Evolutionary conservation across 53 echinoderm and acorn worm genomes (phyloP), one percentile per base, ranked within the genome.

Genomic region (Mesocentrotus franciscanus): DNA sequence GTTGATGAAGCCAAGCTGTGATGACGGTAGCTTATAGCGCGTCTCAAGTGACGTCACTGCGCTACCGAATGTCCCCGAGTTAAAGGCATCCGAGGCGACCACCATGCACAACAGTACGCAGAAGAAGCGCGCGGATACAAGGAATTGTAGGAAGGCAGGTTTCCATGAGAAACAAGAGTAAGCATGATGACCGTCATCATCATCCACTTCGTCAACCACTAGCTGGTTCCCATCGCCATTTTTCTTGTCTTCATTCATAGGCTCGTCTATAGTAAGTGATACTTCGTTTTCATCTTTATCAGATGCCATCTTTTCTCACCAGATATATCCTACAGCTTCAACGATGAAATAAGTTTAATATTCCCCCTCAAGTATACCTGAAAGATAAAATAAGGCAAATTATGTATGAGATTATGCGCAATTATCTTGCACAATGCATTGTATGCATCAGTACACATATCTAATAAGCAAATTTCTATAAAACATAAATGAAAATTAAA

Each of bases 1-100:
- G 42, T 93, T 95, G 91, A 97, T 95, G 60, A 96, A 94, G 9
- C 97, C 97, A 4, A 97, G 94, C 78, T 97, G 85, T 0, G 96
- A 96, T 8, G 97, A 95, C 36, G 74, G 97, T 34, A 97, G 95
- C 90, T 96, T 93, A 71, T 97, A 97, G 26, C 97, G 96, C 20
- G 96, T 96, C 94, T 97, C 97, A 49, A 97, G 94, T 93, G 95
- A 96, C 89, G 97, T 97, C 92, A 97, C 93, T 84, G 96, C 96
- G 93, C 97, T 96, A 68, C 95, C 92, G 71, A 97, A 84, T 16
- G 97, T 96, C 64, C 97, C 97, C 56, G 90, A 85, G 85, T 96
- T 95, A 90, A 96, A 97, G 22, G 97, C 96, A 59, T 97, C 97
- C 34, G 96, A 93, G 56, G 89, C 93, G 93, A 97, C 89, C 6